Base-by-base conservation (phyloP, 37 sponge, comb jelly and placozoan species). In the Ianthella basta region DNA sequence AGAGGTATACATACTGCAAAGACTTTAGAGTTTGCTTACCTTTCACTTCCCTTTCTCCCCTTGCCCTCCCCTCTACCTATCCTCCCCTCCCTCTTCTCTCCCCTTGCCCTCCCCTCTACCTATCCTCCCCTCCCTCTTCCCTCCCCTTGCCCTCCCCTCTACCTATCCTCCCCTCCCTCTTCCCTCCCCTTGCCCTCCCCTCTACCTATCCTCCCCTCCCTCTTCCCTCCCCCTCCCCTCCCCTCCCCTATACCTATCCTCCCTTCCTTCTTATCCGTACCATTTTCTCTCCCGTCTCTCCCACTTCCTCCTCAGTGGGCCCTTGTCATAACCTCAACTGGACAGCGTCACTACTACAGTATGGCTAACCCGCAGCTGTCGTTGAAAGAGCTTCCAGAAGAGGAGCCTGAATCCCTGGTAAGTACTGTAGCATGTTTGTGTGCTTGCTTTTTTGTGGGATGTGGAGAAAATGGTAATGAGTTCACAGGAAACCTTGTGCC, bases 281-380 rank as follows among this genome's bases (percentile, higher is more conserved):
- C n/a, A n/a, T n/a, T n/a, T n/a, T n/a, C n/a, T n/a, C 59, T 56
- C 59, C 59, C 14, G 15, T 27, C 23, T 23, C 23, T 23, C 23
- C 68, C 23, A 35, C 53, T 77, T 35, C 41, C 12, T 18, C 21
- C 56, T 40, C 55, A 89, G 75, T 92, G 93, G 93, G 74, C 69
- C 12, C 32, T 92, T 13, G 93, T 77, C 23, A 88, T 55, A 16
- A 89, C 86, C 59, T 83, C 80, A 6, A 6, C 61, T 39, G 93
- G 93, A 19, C 65, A 86, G 74, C 79, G 24, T 24, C 82, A 89
- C 75, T 92, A 80, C 80, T 92, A 92, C 86, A 92, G 86, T 59
- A 86, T 81, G 84, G 56, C 87, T 30, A 85, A 92, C 75, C 67
- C 93, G 0, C 18, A 41, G 14, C 34, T 83, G 21, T 82, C 80